Base-by-base conservation (phyloP, 2,113 vertebrate genomes). In the Acanthochromis polyacanthus region DNA sequence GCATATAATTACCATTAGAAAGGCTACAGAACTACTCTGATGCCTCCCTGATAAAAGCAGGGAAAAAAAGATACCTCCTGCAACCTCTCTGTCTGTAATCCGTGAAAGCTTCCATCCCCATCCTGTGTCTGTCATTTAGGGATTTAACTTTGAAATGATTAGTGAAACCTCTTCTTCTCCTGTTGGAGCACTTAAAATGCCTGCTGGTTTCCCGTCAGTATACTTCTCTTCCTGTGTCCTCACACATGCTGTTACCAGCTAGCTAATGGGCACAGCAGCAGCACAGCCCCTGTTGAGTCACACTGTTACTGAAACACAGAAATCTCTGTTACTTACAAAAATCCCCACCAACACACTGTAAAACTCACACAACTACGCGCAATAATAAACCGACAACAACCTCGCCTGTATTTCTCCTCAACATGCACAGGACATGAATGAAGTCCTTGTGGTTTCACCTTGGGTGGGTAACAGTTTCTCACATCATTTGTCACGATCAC, bases 151-250 rank as follows among this genome's bases (percentile, higher is more conserved):
- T 60, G 0, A 62, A 48, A 43, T 51, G 61, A 60, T 36, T 58
- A 52, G 53, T 73, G 20, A 73, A 9, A 62, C 55, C 8, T 77
- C 23, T 72, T 30, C 53, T 75, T 63, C 66, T 76, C 45, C 71
- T 85, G 75, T 51, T 64, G 63, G 43, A 89, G 72, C 32, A 73
- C 48, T 86, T 83, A 80, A 86, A 88, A 86, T 83, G 80, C 61
- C 55, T 66, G 60, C 75, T 61, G 61, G 75, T 68, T 84, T 89
- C 84, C 89, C 82, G 43, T 61, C 28, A 60, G 55, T 83, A 43
- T 20, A 40, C 72, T 76, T 88, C 71, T 83, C 89, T 89, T 89
- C 88, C 91, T 89, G 88, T 70, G 77, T 75, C 61, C 52, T 60
- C 69, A 75, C 25, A 83, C 62, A 78, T 81, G 62, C 53, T 43